Percentiles rank a stretch among this genome's conserved stretches.
These are phyloP conservation scores for Terebella lapidaria DNA, from an alignment of 2,888 invertebrate genomes.

Conservation along the genomic window DNA sequence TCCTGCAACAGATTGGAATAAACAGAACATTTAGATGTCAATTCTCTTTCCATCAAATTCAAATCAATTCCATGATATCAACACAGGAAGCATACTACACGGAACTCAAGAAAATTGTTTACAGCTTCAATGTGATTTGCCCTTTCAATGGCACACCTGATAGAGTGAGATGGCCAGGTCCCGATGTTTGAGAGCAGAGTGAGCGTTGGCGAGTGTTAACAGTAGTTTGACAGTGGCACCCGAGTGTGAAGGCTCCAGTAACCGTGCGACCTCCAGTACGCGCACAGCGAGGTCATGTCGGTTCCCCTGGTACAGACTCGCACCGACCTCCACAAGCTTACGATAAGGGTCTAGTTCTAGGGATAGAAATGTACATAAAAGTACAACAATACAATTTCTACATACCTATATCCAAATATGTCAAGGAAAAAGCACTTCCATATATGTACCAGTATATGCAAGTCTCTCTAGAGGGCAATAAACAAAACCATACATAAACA, in stretches of 20 bases:
- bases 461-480: not conserved
- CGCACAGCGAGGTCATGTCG: conserved; percentile 37
- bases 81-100: not conserved
- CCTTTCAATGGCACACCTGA: too few species aligned
- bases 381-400: not conserved
- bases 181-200: conserved; percentile 31
- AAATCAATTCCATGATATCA: not conserved
- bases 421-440: not conserved
- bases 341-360: conserved; percentile 46
- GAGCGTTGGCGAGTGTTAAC: conserved; percentile 42
- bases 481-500: not conserved
- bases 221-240: conserved; percentile 45
- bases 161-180: conserved; percentile 41
- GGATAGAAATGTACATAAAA: conserved; percentile 5
- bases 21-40: not conserved
- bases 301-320: conserved; percentile 34
- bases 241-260: conserved; percentile 45
- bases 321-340: conserved; percentile 47
- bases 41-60: not conserved
- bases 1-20: conserved; percentile 28
- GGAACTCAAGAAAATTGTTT: too few species aligned
- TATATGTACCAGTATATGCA: not conserved
- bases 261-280: conserved; percentile 40
- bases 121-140: too few species aligned
- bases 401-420: too few species aligned